A percentile compares a stretch with the other conserved stretches of the same genome.
phyloP scores from a whole-genome alignment of 2,797 vertebrate species.

The Pantherophis vulpinus region DNA sequence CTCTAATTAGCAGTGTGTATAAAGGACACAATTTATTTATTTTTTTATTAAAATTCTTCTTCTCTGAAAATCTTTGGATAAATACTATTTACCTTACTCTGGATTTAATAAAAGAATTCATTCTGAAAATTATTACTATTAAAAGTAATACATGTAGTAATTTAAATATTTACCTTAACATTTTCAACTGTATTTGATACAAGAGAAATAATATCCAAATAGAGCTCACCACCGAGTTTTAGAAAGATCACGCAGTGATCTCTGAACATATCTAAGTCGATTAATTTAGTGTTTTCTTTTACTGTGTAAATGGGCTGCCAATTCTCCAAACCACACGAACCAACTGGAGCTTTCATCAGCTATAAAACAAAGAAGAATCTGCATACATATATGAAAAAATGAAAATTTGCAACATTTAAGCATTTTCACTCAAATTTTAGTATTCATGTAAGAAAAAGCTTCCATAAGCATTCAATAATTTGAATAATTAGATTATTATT shows the following conservation, averaged over 20 bases:
- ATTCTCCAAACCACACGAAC: constrained; percentile 72
- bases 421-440: neutral
- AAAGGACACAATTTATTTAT: neutral
- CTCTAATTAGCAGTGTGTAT: neutral
- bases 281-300: constrained; percentile 73
- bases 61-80: neutral
- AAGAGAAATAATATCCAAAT: constrained; percentile 80
- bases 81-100: neutral
- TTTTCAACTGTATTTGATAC: constrained; percentile 68
- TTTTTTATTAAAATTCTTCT: neutral
- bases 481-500: neutral
- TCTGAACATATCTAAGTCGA: constrained; percentile 89
- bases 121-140: neutral
- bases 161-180: constrained; percentile 76
- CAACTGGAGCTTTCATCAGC: constrained; percentile 82
- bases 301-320: constrained; percentile 82
- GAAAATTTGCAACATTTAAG: constrained; percentile 1
- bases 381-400: neutral
- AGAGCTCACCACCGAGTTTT: constrained; percentile 72
- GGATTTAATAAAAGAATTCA: neutral
- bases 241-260: constrained; percentile 83
- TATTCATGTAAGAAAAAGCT: neutral
- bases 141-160: constrained; percentile 6
- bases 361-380: constrained; percentile 52
- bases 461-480: neutral